phyloP scores from a whole-genome alignment of 2,888 invertebrate species.

The Meganola albula region DNA sequence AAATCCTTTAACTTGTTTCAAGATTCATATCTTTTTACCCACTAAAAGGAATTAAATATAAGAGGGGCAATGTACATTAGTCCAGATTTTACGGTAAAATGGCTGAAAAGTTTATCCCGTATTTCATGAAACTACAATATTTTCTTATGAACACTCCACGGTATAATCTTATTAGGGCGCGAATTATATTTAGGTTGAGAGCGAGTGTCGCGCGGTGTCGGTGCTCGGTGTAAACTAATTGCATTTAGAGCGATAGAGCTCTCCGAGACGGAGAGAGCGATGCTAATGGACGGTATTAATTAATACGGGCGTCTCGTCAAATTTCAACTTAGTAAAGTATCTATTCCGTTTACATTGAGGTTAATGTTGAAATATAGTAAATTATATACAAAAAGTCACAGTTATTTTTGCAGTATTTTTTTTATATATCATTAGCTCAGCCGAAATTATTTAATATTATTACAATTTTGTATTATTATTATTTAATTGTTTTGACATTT shows the following conservation, averaged over 20 bases:
- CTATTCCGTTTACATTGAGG: slow-evolving; percentile 41
- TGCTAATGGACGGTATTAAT: slow-evolving; percentile 75
- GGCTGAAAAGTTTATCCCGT: slow-evolving; percentile 31
- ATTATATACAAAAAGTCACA: too few species aligned
- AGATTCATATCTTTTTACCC: slow-evolving; percentile 18
- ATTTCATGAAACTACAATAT: slow-evolving; percentile 49
- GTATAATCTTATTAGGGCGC: slow-evolving; percentile 60
- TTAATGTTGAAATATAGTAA: slow-evolving; percentile 23
- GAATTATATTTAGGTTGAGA: slow-evolving; percentile 69
- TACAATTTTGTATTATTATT: too few species aligned
- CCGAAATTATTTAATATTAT: too few species aligned
- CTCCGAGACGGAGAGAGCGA: slow-evolving; percentile 60
- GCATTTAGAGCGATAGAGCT: slow-evolving; percentile 67
- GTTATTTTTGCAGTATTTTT: too few species aligned
- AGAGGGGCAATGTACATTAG: slow-evolving; percentile 13
- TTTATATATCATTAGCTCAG: too few species aligned
- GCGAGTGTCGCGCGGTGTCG: slow-evolving; percentile 58
- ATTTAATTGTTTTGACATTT: too few species aligned
- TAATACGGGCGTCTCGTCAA: slow-evolving; percentile 67
- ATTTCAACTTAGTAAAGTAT: slow-evolving; percentile 57
- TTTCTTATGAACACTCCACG: slow-evolving; percentile 61
- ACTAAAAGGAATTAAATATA: slow-evolving; percentile 19
- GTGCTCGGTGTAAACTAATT: slow-evolving; percentile 59
- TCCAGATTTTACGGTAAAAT: slow-evolving; percentile 13
- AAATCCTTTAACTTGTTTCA: slow-evolving; percentile 17